phyloP scores from a whole-genome alignment of 2,888 invertebrate species.

The Leistus spinibarbis region DNA sequence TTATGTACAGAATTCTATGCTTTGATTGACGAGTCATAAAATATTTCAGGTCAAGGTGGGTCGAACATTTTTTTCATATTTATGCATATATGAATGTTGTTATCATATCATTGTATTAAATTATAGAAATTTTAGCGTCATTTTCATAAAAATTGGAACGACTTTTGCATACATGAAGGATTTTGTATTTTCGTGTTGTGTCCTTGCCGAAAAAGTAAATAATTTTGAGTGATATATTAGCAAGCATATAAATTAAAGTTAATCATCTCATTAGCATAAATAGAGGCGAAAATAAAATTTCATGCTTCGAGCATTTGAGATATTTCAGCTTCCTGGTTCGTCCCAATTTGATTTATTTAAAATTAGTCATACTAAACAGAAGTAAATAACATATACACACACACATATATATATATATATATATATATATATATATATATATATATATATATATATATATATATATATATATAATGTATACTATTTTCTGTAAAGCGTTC shows the following conservation, averaged over 20 bases:
- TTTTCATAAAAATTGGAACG: not conserved
- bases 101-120: not conserved
- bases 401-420: too few species aligned
- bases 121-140: not conserved
- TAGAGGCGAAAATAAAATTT: not conserved
- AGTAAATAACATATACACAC: too few species aligned
- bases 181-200: not conserved
- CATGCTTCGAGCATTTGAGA: too few species aligned
- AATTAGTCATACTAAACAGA: too few species aligned
- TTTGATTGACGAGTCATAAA: not conserved
- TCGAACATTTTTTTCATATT: not conserved
- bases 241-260: not conserved
- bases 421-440: too few species aligned
- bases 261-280: not conserved
- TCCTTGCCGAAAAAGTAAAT: not conserved
- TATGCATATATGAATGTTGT: not conserved
- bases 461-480: too few species aligned
- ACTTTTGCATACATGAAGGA: not conserved
- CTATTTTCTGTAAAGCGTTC: too few species aligned
- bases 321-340: too few species aligned
- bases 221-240: not conserved
- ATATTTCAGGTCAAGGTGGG: not conserved
- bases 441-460: too few species aligned
- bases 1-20: not conserved
- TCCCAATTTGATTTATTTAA: not conserved